Evolutionary conservation across 2,113 vertebrate species (phyloP), one percentile per base, ranked within the genome.

Genomic region (Uria aalge): DNA sequence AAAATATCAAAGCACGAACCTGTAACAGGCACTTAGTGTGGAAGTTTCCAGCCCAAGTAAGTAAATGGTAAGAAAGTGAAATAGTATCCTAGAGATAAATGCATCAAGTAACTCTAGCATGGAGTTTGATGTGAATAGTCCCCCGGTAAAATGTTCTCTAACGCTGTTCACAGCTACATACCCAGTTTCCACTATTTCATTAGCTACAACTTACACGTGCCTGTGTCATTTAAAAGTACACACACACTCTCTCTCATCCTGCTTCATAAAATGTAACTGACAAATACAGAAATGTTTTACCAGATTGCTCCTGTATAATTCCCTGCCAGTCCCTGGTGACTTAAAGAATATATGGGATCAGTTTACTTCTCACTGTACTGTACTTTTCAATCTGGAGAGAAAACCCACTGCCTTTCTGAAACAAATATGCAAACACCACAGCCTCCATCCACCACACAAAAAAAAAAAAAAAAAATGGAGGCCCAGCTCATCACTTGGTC

Each of bases 121-220:
- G 2, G 64, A 63, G 48, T 88, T 77, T 40, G 26, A 45, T 0
- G 0, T 55, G 52, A 78, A 47, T 21, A 85, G 69, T 66, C 47
- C 15, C 60, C 41, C 59, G 66, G 22, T 0, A 68, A 43, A 32
- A 30, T 2, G 10, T 18, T 91, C 60, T 63, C 56, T 48, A 81
- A 75, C 0, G 0, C 59, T 72, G 29, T 41, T 78, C 68, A 73
- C 32, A 90, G 68, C 66, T 59, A 73, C 0, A 0, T 32, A 77
- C 12, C 45, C 6, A 0, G 41, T 38, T 29, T 40, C 43, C 36
- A 34, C 64, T 90, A 29, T 47, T 75, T 75, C 66, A 89, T 83
- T 83, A 76, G 23, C 71, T 83, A 41, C 62, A 93, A 43, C 24
- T 45, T 62, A 32, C 30, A 30, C 9, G 24, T 66, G 15, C 40